These are phyloP conservation scores for Xiphophorus birchmanni DNA, from an alignment of 2,797 vertebrate species.

Conservation along the genomic window DNA sequence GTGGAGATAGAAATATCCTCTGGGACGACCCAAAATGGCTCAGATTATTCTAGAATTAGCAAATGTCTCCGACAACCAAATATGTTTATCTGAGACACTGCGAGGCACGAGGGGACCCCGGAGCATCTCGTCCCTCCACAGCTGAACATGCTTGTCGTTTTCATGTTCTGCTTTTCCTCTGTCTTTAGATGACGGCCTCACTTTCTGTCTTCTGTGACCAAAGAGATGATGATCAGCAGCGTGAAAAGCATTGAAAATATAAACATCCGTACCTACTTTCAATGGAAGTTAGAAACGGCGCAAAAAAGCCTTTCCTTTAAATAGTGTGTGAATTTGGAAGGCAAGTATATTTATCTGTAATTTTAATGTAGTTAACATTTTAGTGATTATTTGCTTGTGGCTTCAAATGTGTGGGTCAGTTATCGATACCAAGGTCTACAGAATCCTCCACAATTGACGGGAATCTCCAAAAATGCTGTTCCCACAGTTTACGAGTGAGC, in stretches of 20 bases:
- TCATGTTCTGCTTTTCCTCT: conserved; percentile 34
- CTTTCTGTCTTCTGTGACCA: conserved; percentile 48
- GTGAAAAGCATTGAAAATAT: conserved; percentile 60
- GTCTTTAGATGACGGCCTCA: conserved; percentile 50
- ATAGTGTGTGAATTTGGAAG: background rate
- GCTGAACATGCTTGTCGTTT: conserved; percentile 69
- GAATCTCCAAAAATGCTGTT: background rate
- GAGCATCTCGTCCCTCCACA: conserved; percentile 54
- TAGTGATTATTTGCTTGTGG: background rate
- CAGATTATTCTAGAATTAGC: conserved; percentile 80
- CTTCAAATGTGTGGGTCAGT: background rate
- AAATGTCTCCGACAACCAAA: conserved; percentile 75
- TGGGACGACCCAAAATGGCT: conserved; percentile 57
- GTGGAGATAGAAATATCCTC: conserved; percentile 76
- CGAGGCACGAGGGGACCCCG: background rate
- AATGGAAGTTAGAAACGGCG: background rate
- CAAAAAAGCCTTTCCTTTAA: background rate
- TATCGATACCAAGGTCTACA: background rate
- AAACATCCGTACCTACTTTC: conserved; percentile 21
- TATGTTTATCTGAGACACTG: conserved; percentile 53
- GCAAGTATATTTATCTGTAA: background rate
- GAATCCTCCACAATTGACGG: background rate
- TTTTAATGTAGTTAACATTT: background rate
- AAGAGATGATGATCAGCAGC: conserved; percentile 52
- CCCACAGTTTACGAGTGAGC: background rate